Base-by-base conservation (phyloP, 53 echinoderm and acorn worm genomes). In the Temnopleurus reevesii region DNA sequence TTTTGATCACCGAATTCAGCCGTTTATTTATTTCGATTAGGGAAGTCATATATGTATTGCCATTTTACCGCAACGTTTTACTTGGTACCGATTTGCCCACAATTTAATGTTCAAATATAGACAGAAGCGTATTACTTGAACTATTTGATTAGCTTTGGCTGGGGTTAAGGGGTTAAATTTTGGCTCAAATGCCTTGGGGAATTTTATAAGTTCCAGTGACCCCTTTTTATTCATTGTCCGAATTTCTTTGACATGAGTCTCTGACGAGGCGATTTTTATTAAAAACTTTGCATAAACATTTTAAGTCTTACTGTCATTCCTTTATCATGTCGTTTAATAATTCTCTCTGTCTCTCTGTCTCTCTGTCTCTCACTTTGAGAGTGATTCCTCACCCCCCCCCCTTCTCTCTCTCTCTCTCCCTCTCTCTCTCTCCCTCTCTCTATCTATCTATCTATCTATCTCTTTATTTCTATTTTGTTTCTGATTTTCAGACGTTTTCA, bases 41-140 rank as follows among this genome's bases (percentile, higher is more conserved):
- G 28, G 80, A 80, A 28, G 51, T n/a, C 51, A 29, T 80, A 51
- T 80, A 46, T 46, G 18, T 27, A 80, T 80, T 49, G 28, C 47
- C 27, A 27, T 80, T 80, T 31, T 29, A 17, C 46, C 30, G 12
- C 49, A 46, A 13, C 25, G 26, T n/a, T n/a, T n/a, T n/a, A n/a
- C n/a, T n/a, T 12, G n/a, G n/a, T 21, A 43, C 7, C 71, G 21
- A 41, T 19, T 71, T 5, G 9, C 43, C 71, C n/a, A 71, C 71
- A 71, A 41, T 71, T 71, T 71, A 17, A 71, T n/a, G 41, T 71
- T 71, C 71, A 71, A 71, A 71, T 71, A 71, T 71, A 71, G 71
- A 71, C 41, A 71, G 8, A 7, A 41, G 8, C 36, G 36, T 21
- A 41, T 71, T 71, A 24, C 58, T 26, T 28, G 36, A 41, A 41